A percentile compares a stretch with the other conserved stretches of the same genome.
Conservation (phyloP, 2,888 invertebrate genomes). For the Leptopilina drosophilae region DNA sequence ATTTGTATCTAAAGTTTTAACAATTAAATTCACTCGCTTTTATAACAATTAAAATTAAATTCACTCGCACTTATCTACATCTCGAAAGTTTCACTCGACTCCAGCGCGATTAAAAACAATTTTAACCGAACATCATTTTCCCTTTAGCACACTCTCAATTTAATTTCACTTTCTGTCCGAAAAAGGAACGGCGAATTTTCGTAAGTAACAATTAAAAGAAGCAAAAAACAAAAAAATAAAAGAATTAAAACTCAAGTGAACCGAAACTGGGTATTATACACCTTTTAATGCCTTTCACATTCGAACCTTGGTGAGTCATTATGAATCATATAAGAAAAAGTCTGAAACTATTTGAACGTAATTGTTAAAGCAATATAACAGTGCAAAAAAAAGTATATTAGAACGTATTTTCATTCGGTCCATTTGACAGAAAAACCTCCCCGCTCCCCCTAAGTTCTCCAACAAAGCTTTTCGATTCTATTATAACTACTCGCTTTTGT, state of each 20-base stretch:
- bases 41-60: constrained; percentile 1
- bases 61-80: not conserved
- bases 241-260: not conserved
- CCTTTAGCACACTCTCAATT: not conserved
- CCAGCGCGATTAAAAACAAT: not conserved
- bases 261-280: constrained; percentile 16
- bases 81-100: not conserved
- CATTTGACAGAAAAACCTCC: constrained; percentile 10
- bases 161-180: not conserved
- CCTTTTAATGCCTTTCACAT: constrained; percentile 35
- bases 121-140: not conserved
- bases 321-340: constrained; percentile 26
- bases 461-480: constrained; percentile 53
- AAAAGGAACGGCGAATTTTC: not conserved
- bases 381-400: not conserved
- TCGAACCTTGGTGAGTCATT: constrained; percentile 28
- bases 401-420: constrained; percentile 47
- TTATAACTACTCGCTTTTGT: constrained; percentile 24
- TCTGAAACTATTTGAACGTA: constrained; percentile 11
- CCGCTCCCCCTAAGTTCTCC: constrained; percentile 41
- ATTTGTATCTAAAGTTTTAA: constrained; percentile 5
- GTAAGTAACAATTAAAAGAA: not conserved
- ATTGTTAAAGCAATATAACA: constrained; percentile 2
- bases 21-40: constrained; percentile 6
- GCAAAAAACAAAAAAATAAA: not conserved